Evolutionary conservation across 2,797 vertebrate species (phyloP).

Genomic region (Xenentodon cancila): DNA sequence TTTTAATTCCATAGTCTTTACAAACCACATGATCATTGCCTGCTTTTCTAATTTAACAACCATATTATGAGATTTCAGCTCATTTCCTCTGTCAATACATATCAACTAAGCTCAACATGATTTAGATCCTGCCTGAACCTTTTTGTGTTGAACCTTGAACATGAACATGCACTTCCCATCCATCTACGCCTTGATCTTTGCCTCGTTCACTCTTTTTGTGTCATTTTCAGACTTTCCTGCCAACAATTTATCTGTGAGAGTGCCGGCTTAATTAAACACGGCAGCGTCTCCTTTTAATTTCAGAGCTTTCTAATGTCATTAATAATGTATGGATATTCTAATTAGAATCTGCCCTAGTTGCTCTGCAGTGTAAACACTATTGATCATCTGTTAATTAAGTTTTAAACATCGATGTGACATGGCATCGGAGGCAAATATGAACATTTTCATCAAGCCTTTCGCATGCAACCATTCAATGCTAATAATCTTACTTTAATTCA

Average conservation of each 20-base stretch:
- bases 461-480: constrained; percentile 44
- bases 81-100: constrained; percentile 16
- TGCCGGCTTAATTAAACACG: constrained; percentile 70
- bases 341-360: constrained; percentile 82
- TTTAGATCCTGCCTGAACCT: constrained; percentile 17
- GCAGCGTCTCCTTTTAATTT: constrained; percentile 84
- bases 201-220: constrained; percentile 23
- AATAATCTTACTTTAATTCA: constrained; percentile 61
- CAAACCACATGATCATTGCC: no score
- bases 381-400: constrained; percentile 86
- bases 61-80: constrained; percentile 9
- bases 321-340: constrained; percentile 87
- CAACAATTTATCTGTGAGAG: constrained; percentile 28
- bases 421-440: constrained; percentile 72
- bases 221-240: constrained; percentile 33
- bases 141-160: constrained; percentile 54
- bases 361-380: constrained; percentile 85
- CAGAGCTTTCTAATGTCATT: constrained; percentile 79
- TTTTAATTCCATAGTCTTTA: no score
- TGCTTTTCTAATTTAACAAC: no score
- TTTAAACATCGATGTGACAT: constrained; percentile 79
- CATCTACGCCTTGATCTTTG: constrained; percentile 32
- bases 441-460: constrained; percentile 64
- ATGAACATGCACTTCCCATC: constrained; percentile 38
- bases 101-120: constrained; percentile 28